Evolutionary conservation across 2,888 invertebrate genomes (phyloP).

Genomic region (Dynastes tityus): DNA sequence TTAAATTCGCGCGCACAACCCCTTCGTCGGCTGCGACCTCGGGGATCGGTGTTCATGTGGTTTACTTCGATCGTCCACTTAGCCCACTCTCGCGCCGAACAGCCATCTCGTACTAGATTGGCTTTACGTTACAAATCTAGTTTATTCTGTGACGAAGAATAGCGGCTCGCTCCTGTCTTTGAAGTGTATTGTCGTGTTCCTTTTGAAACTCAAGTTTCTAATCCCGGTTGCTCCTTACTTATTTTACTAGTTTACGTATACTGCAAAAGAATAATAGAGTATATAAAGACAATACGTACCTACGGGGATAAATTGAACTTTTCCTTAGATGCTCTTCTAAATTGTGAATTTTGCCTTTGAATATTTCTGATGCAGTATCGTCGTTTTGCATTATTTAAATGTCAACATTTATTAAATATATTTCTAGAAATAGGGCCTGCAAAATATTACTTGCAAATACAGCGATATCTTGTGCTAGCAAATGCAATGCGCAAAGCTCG

Average conservation of each 20-base stretch:
- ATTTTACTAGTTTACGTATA: conserved; percentile 13
- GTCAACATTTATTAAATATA: background rate
- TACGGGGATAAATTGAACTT: background rate
- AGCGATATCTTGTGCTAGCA: too few relatives aligned
- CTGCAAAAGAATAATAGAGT: conserved; percentile 3
- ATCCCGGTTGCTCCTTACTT: background rate
- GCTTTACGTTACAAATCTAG: conserved; percentile 41
- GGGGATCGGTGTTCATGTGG: conserved; percentile 41
- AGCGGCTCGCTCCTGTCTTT: conserved; percentile 18
- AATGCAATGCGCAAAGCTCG: too few relatives aligned
- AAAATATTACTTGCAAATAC: too few relatives aligned
- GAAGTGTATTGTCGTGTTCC: conserved; percentile 23
- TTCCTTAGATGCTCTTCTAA: too few relatives aligned
- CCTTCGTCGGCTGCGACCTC: conserved; percentile 22
- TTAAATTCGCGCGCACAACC: conserved; percentile 41
- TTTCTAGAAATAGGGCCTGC: background rate
- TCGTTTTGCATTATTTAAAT: background rate
- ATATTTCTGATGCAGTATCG: background rate
- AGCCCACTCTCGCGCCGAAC: conserved; percentile 15
- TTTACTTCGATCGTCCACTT: conserved; percentile 45
- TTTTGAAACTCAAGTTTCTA: conserved; percentile 20
- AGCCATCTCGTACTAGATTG: conserved; percentile 24
- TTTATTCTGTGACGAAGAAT: conserved; percentile 32
- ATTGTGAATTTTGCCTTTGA: background rate
- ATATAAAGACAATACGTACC: background rate